Base-by-base conservation (phyloP, 2,888 invertebrate genomes). In the Carpatolechia fugitivella region DNA sequence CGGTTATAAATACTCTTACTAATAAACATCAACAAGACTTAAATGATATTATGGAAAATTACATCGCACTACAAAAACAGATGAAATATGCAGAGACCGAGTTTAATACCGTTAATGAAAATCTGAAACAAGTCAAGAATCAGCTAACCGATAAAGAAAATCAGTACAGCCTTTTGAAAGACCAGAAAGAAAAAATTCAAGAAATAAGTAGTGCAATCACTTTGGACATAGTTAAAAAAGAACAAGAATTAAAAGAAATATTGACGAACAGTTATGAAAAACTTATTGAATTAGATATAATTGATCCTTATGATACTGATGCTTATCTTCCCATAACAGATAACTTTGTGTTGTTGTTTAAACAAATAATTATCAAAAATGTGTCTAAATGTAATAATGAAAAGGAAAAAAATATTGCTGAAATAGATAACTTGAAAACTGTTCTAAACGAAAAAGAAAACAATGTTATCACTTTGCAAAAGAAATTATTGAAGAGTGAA, bases 181-280 rank as follows among this genome's bases (percentile, higher is more conserved):
- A 60, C 14, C 76, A 85, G 63, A 88, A 85, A 56, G 79, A 81
- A 38, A 81, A 60, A 61, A 69, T 84, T 7, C 69, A 78, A 11
- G 84, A 88, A 70, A 85, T 90, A 54, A 80, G 68, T 62, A 78
- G 74, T 36, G 80, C 82, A 16, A 82, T 89, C 0, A 87, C 85
- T 5, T 59, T 84, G 51, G 83, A 88, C 55, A 75, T 89, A 14
- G 65, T 85, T 3, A 69, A 68, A 53, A 85, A 72, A 64, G 85
- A 88, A 58, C 57, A 80, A 58, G 74, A 77, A 41, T 61, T 83
- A 18, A 64, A 60, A n/a, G 68, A 73, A 41, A 66, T 68, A n/a
- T 66, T 87, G 10, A 60, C 46, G 33, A 66, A 72, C 30, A 69
- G 74, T 41, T 81, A 70, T 60, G 62, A 67, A 36, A 76, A 71